Base-by-base conservation (phyloP, 2,888 invertebrate genomes). In the Sthenelais limicola region DNA sequence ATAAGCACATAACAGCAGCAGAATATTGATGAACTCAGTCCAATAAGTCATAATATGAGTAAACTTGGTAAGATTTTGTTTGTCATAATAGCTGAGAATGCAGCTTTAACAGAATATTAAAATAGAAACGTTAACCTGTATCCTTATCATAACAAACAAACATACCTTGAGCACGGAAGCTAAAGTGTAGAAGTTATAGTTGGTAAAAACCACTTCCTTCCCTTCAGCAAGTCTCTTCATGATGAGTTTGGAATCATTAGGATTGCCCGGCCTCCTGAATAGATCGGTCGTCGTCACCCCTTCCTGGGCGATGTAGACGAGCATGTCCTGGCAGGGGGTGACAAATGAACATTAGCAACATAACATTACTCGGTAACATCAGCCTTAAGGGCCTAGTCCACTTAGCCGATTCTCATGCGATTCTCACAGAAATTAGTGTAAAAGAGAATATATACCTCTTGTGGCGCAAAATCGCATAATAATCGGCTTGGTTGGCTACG, bases 151-250 rank as follows among this genome's bases (percentile, higher is more conserved):
- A 52, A 52, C 9, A 52, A 52, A 15, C 9, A 52, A 52, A 52
- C 52, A 15, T 78, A 90, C 90, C 87, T 98, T 98, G 77, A 98
- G 91, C 75, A 98, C 98, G 89, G 97, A 97, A 73, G 98, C 98
- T 84, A 98, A 96, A 32, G 98, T 98, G 89, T 98, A 97, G 76
- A 98, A 86, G 78, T 85, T 88, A 77, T 88, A 88, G 74, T 85
- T 83, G 66, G 82, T 78, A 76, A 83, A 85, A 70, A 83, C 82
- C 58, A 87, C 81, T 49, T 83, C 83, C 71, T 85, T 84, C 32
- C 87, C 87, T 75, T 87, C 86, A 21, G 82, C 81, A 78, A 88
- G 74, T 35, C 83, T 75, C 76, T 86, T 85, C 24, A 86, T 84
- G 56, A 88, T 85, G 33, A 81, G 77, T 66, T 85, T 80, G 33